Percentiles rank a stretch among this genome's conserved stretches.
Evolutionary conservation across 2,113 vertebrate species (phyloP).

Genomic region (Pithys albifrons): DNA sequence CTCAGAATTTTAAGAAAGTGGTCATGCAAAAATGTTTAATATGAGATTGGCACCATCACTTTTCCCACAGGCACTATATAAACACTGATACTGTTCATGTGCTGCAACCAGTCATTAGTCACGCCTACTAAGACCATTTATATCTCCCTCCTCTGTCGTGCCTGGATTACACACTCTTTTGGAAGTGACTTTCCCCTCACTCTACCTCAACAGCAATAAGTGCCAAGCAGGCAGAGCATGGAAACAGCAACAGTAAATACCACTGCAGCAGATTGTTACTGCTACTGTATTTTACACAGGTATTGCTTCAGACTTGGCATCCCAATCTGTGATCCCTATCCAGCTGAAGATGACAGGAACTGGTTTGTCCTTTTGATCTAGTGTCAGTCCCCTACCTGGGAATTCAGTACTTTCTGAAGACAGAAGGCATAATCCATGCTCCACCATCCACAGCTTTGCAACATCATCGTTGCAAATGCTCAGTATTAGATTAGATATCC

Average conservation of each 20-base stretch:
- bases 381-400: background rate
- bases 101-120: background rate
- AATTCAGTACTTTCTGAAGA: background rate
- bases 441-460: background rate
- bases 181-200: background rate
- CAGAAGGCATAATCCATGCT: background rate
- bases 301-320: background rate
- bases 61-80: background rate
- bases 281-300: background rate
- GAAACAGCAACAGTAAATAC: background rate
- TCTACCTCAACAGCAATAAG: background rate
- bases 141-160: background rate
- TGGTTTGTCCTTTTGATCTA: background rate
- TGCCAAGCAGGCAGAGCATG: background rate
- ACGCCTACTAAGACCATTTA: background rate
- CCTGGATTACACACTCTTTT: accelerated
- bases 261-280: background rate
- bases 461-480: background rate
- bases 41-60: background rate
- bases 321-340: background rate
- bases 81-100: background rate
- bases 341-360: background rate
- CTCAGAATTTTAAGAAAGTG: background rate
- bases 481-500: background rate
- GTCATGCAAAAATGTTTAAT: background rate